Evolutionary conservation across 2,888 invertebrate genomes (phyloP), one percentile per base, ranked within the genome.

Genomic region (Allolobophora icterica): DNA sequence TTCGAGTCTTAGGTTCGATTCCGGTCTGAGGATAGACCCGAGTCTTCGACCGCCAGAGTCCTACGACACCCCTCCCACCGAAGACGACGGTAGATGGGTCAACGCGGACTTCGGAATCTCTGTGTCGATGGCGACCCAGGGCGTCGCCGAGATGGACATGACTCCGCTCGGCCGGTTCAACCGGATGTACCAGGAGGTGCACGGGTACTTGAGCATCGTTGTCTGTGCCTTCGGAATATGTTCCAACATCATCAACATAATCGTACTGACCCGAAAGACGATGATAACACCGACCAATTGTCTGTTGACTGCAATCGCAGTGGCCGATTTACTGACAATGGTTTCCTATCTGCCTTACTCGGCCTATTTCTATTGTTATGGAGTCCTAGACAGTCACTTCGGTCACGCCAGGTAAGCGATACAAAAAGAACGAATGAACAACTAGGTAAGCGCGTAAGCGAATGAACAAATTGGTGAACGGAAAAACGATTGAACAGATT

Each of bases 221-320:
- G 98, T 99, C 92, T 99, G 99, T 95, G 96, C 98, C 91, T 97
- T 98, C 94, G 99, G 99, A 91, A 97, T 98, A 89, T 96, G 98
- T 89, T 98, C 98, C 91, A 99, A 99, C 95, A 96, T 97, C 40
- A 96, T 98, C 93, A 99, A 98, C 95, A 97, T 98, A 92, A 98
- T 99, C 21, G 96, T 99, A 91, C 97, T 98, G 21, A 95, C 95
- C 13, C 97, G 98, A 30, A 97, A 97, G 42, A 98, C 98, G 95
- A 98, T 99, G 98, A 94, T 95, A 33, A 97, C 98, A 92, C 97
- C 98, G 3, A 98, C 98, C 89, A 99, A 99, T 96, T 97, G 97
- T 91, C 98, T 99, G 92, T 96, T 99, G 90, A 98, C 98, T 0
- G 95, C 95, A 1, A 93, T 98, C 84, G 98, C 99, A 0, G 97